phyloP scores from a whole-genome alignment of 1,140 invertebrate genomes.

The Drosophila guanche region DNA sequence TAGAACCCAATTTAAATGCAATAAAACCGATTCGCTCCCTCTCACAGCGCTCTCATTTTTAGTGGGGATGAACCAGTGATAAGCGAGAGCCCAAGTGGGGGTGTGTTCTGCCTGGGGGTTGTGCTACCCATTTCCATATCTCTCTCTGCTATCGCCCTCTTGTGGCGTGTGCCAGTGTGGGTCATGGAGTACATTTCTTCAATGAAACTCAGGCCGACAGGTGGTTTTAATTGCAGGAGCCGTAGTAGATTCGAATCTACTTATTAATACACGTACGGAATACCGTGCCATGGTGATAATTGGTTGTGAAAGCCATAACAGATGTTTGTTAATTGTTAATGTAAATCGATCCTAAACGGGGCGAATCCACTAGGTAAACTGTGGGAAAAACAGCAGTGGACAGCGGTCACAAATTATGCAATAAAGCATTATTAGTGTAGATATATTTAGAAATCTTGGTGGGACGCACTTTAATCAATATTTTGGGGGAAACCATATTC shows the following conservation, averaged over 20 bases:
- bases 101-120: conserved; percentile 14
- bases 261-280: not conserved
- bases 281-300: not conserved
- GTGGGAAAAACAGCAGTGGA: too few species aligned
- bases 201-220: conserved; percentile 23
- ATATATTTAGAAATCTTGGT: not conserved
- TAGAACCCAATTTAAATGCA: not conserved
- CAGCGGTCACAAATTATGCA: too few species aligned
- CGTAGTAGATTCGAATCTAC: conserved; percentile 5
- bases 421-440: too few species aligned
- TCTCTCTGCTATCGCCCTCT: not conserved
- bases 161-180: not conserved
- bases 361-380: too few species aligned
- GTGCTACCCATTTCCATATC: not conserved
- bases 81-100: conserved; percentile 4
- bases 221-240: conserved; percentile 31
- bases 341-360: conserved; percentile 14
- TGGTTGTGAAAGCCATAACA: conserved; percentile 46
- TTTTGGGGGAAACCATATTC: not conserved
- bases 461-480: conserved; percentile 6
- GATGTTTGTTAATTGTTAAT: conserved; percentile 65
- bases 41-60: conserved; percentile 19
- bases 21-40: conserved; percentile 13
- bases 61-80: conserved; percentile 3
- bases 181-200: not conserved